Evolutionary conservation across 1,140 invertebrate genomes (phyloP), one percentile per base, ranked within the genome.

Genomic region (Globodera ellingtonae): DNA sequence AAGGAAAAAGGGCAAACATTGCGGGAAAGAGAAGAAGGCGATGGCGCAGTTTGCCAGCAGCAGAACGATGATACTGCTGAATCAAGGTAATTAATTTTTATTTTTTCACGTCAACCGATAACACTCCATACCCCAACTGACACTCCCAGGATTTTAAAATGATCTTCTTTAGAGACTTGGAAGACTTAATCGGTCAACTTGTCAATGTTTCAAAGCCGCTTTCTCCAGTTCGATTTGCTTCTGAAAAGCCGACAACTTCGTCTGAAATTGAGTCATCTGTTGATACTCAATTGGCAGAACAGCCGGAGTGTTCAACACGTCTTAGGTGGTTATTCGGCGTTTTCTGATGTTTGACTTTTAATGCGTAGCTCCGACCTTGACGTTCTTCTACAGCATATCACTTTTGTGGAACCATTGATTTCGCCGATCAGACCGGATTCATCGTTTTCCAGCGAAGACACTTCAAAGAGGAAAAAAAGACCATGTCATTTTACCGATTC

Each of bases 181-280:
- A 67, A 52, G 44, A 52, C 10, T 44, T 77, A 21, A 79, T 79
- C 24, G 74, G 70, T 18, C 66, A 79, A 73, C 75, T 78, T 21
- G 78, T 72, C 13, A 79, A 59, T 79, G n/a, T 79, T 3, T 74
- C 70, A 48, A 74, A 78, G 24, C 78, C 80, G 15, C 50, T 81
- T 69, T 77, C 75, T 8, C 75, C 75, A 18, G 62, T 77, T 44
- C 35, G 56, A 13, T 62, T 62, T 62, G 56, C 13, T 10, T 62
- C 56, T 18, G 56, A 62, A 62, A 62, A 18, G 15, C 13, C 10
- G 56, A 62, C 56, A 18, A 62, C 56, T 62, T 62, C 15, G 13
- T 13, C 56, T 3, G 56, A 59, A 59, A 15, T 18, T 13, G 56
- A 62, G 5, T 62, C 15, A 10, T 18, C 10, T 18, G 56, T 13